Evolutionary conservation across 2,888 invertebrate species (phyloP).

Genomic region (Acanthococcus lagerstroemiae): DNA sequence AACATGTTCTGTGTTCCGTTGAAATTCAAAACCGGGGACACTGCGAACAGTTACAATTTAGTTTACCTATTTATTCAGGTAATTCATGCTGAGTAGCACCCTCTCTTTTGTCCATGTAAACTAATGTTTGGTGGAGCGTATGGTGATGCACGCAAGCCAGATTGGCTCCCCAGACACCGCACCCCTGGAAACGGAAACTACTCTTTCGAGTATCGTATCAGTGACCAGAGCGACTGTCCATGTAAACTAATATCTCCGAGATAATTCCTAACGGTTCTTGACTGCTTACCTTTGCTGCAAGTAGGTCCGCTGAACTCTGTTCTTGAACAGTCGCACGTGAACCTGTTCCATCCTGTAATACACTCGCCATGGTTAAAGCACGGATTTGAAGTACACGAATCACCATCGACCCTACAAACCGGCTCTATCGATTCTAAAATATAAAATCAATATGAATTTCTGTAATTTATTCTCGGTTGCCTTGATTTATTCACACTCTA

Average conservation of each 20-base stretch:
- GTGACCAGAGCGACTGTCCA: too few relatives aligned
- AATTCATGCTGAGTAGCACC: too few relatives aligned
- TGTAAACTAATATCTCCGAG: too few relatives aligned
- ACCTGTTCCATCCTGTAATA: slow-evolving; percentile 90
- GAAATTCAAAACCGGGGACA: slow-evolving; percentile 74
- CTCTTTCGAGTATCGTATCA: too few relatives aligned
- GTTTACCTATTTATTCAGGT: too few relatives aligned
- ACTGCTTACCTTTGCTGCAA: slow-evolving; percentile 83
- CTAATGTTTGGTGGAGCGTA: too few relatives aligned
- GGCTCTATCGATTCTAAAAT: slow-evolving; percentile 72
- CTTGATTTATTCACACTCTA: neutral
- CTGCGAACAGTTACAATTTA: slow-evolving; percentile 44
- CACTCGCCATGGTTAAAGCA: slow-evolving; percentile 84
- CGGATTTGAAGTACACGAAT: slow-evolving; percentile 72
- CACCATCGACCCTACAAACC: slow-evolving; percentile 71
- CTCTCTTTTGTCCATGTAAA: too few relatives aligned
- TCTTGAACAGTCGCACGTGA: slow-evolving; percentile 82
- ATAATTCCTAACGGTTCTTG: too few relatives aligned
- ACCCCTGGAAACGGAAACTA: too few relatives aligned
- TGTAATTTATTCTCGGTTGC: neutral
- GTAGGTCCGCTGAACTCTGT: slow-evolving; percentile 83
- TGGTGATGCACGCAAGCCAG: too few relatives aligned
- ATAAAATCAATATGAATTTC: neutral
- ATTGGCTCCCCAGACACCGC: too few relatives aligned
- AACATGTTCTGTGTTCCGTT: slow-evolving; percentile 83